A percentile compares a stretch with the other conserved stretches of the same genome.
phyloP scores from a whole-genome alignment of 2,888 invertebrate genomes.

The Apoderus coryli region DNA sequence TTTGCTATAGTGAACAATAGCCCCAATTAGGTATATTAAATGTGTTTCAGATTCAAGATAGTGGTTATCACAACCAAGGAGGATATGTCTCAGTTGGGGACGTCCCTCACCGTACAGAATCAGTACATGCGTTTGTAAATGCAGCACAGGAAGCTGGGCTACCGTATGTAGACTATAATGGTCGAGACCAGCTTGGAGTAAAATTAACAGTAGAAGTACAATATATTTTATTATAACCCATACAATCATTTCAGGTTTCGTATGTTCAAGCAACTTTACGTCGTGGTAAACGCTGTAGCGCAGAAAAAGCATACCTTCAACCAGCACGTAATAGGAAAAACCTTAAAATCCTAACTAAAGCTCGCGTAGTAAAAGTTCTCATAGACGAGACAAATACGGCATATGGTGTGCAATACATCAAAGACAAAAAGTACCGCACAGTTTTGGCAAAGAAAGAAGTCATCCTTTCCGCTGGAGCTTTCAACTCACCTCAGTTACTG shows the following conservation, averaged over 20 bases:
- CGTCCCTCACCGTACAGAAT: slow-evolving; percentile 30
- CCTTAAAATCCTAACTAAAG: slow-evolving; percentile 47
- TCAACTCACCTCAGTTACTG: slow-evolving; percentile 78
- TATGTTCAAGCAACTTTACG: slow-evolving; percentile 46
- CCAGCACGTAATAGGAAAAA: slow-evolving; percentile 45
- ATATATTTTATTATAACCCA: too few species aligned
- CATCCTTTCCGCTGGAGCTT: slow-evolving; percentile 71
- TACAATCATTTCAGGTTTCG: slow-evolving; percentile 22
- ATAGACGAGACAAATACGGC: slow-evolving; percentile 51
- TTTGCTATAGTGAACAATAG: too few species aligned
- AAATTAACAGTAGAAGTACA: too few species aligned
- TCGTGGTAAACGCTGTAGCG: slow-evolving; percentile 48
- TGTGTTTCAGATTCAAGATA: slow-evolving; percentile 17
- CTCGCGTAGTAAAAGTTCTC: slow-evolving; percentile 48
- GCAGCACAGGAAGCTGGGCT: slow-evolving; percentile 52
- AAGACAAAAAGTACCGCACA: slow-evolving; percentile 31
- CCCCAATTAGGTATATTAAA: neutral
- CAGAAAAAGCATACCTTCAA: slow-evolving; percentile 48
- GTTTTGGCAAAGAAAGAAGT: slow-evolving; percentile 62
- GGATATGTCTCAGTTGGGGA: slow-evolving; percentile 30
- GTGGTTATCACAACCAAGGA: slow-evolving; percentile 29
- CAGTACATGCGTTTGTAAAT: slow-evolving; percentile 41
- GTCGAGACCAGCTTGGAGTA: slow-evolving; percentile 44
- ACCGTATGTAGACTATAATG: slow-evolving; percentile 54
- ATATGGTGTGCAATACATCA: slow-evolving; percentile 50